Evolutionary conservation across 2,113 vertebrate species (phyloP).

Genomic region (Tapirus terrestris): DNA sequence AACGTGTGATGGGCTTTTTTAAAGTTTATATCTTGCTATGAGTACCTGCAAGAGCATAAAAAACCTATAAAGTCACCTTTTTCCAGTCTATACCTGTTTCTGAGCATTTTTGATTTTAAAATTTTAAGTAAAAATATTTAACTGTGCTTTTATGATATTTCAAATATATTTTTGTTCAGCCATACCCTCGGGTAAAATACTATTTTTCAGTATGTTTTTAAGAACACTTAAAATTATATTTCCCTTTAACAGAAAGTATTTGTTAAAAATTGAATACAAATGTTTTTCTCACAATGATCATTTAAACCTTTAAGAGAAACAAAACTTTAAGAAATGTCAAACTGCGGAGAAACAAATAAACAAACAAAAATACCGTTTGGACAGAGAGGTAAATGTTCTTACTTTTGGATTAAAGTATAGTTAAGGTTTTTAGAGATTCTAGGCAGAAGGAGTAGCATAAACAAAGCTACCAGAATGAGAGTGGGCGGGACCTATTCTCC

Average conservation of each 20-base stretch:
- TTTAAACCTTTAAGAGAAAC: not conserved
- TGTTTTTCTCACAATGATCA: not conserved
- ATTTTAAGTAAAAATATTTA: not conserved
- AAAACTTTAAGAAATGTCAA: not conserved
- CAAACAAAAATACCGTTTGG: not conserved
- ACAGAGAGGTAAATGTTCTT: not conserved
- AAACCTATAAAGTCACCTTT: not conserved
- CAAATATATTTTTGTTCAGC: not conserved
- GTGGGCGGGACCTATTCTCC: not conserved
- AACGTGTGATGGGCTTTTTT: not conserved
- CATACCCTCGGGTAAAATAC: not conserved
- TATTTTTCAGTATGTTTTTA: not conserved
- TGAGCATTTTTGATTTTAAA: not conserved
- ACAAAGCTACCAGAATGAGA: not conserved
- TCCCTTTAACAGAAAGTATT: not conserved
- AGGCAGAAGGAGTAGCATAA: not conserved
- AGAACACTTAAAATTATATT: not conserved
- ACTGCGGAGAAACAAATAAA: not conserved
- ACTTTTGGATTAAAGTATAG: not conserved
- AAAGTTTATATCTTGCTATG: not conserved
- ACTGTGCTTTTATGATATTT: not conserved
- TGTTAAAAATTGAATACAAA: not conserved
- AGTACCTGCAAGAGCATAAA: not conserved
- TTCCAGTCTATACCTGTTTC: not conserved
- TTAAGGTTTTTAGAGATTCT: not conserved